Base-by-base conservation (phyloP, 2,888 invertebrate species). In the Drosophila rellima region DNA sequence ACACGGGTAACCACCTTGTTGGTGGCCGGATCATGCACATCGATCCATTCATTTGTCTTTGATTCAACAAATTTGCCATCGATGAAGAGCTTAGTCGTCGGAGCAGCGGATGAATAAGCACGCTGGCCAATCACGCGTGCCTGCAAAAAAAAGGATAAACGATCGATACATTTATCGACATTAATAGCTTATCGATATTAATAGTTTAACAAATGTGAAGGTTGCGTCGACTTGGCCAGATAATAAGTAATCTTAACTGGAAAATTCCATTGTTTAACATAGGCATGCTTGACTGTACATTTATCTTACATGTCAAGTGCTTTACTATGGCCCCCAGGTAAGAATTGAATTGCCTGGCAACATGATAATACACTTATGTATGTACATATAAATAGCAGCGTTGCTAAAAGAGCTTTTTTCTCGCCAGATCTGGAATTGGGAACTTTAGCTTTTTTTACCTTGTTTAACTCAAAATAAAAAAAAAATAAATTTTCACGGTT, bases 21-120 rank as follows among this genome's bases (percentile, higher is more conserved):
- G 47, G 98, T 98, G 4, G 98, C 98, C 45, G 99, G 99, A 93
- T 99, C 97, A 78, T 97, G 96, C 10, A 99, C 94, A 88, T 99
- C 98, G 86, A 99, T 97, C 96, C 98, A 99, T 86, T 99, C 96
- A 20, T 93, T 95, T 0, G 98, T 95, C 92, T 98, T 96, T 0
- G 99, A 99, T 72, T 99, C 99, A 20, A 96, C 94, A 93, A 97
- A 97, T 92, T 98, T 95, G 61, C 99, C 99, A 94, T 99, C 96
- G 82, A 99, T 97, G 93, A 97, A 99, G 68, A 99, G 94, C 93
- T 99, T 99, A 20, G 98, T 98, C 6, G 96, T 96, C 1, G 96
- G 94, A 3, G 94, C 92, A 31, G 94, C 92, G 70, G 94, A 94
- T 79, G 94, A 94, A 78, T 94, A 94, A 71, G 92, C 90, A 80